phyloP scores from a whole-genome alignment of 2,113 vertebrate species.

The Dipodomys merriami region DNA sequence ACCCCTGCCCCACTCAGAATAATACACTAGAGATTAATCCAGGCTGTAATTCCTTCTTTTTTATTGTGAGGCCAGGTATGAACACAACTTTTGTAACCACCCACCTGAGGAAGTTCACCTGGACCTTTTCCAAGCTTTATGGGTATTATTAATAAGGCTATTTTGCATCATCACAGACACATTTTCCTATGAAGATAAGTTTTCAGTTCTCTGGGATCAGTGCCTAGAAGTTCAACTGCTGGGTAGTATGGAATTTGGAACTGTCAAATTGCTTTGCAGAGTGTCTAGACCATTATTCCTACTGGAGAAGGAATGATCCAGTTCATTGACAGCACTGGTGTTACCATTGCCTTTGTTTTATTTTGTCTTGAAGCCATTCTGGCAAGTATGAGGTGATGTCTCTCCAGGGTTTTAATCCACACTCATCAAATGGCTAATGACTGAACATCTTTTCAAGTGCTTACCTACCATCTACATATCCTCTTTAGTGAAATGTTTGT shows the following conservation, averaged over 20 bases:
- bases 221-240: neutral
- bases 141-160: neutral
- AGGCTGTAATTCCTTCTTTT: neutral
- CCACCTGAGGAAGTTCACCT: neutral
- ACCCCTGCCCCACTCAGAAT: neutral
- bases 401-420: neutral
- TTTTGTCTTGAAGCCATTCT: neutral
- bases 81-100: neutral
- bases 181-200: neutral
- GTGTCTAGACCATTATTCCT: neutral
- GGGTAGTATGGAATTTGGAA: neutral
- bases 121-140: neutral
- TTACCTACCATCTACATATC: neutral
- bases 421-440: neutral
- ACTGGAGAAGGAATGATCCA: rapidly evolving
- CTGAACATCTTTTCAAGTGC: neutral
- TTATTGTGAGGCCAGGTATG: too few relatives aligned
- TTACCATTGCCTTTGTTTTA: neutral
- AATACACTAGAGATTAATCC: neutral
- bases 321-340: neutral
- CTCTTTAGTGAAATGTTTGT: neutral
- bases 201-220: neutral
- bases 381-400: neutral
- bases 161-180: neutral
- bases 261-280: neutral